Base-by-base conservation (phyloP, 2,888 invertebrate genomes). In the Hyppa rectilinea region DNA sequence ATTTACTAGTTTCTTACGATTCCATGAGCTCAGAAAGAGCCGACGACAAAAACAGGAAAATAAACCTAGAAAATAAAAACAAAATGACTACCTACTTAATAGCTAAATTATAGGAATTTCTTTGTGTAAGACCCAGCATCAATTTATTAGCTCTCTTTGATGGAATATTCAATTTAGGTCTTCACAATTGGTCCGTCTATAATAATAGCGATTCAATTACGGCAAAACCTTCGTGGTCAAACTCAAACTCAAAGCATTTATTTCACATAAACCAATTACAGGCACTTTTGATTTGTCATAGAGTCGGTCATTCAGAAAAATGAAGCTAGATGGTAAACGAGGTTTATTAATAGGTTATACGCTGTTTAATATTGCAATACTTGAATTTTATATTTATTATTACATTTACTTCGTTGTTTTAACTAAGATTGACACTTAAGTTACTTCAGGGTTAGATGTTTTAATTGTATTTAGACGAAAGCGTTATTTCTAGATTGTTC, bases 161-260 rank as follows among this genome's bases (percentile, higher is more conserved):
- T 20, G 14, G 23, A 29, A 52, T 49, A 76, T 76, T 81, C 36
- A 52, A 76, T 80, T 65, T 45, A 49, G 45, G n/a, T 52, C 29
- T 43, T 31, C 23, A 36, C 14, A 64, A 80, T 80, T 74, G 52
- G 31, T 53, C 52, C 75, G 58, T 47, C 52, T 14, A 14, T 40
- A n/a, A 43, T 58, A 43, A 53, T 58, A 20, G 17, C 9, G 40
- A 80, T 58, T 80, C 40, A 31, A 61, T 81, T 40, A 36, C 12
- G 52, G 45, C 23, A 75, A 75, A 47, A n/a, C 23, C 14, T 55
- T 66, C 9, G 5, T 4, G 5, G n/a, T n/a, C n/a, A n/a, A n/a
- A n/a, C n/a, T n/a, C n/a, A n/a, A n/a, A n/a, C n/a, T n/a, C n/a
- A n/a, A n/a, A n/a, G n/a, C n/a, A n/a, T n/a, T n/a, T n/a, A n/a